Base-by-base conservation (phyloP, 2,797 vertebrate genomes). In the Gallirallus australis region DNA sequence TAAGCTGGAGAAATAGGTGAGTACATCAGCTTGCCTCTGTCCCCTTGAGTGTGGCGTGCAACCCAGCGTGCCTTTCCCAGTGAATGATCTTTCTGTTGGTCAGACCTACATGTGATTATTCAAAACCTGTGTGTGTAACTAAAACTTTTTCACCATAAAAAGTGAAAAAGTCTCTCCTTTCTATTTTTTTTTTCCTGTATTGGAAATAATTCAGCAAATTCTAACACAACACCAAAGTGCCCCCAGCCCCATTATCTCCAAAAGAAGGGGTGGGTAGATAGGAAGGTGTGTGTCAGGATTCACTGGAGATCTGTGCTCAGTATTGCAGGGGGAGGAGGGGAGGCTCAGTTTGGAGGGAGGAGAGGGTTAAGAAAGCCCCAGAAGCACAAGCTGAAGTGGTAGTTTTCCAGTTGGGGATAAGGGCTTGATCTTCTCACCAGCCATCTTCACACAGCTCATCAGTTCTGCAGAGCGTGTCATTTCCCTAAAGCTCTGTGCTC, bases 341-440 rank as follows among this genome's bases (percentile, higher is more conserved):
- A 59, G 28, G n/a, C 17, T 20, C 33, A 12, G 54, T 11, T 45
- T 16, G 0, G 4, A 79, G 82, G 47, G 54, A 63, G 18, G 56
- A 61, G 47, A 47, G 76, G 57, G 80, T 71, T 75, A 63, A 91
- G 61, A 60, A 85, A 87, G 35, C 60, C 71, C 75, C 85, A 89
- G 73, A 53, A 89, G 70, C 77, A 77, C 28, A 11, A 78, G 45
- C 54, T 47, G 52, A 33, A 88, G 86, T 69, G 88, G 40, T 33
- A 45, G 7, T 78, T 94, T 92, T 89, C 69, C 93, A 90, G 33
- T 2, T 86, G 85, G 82, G 82, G 76, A 61, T 24, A 24, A 83
- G 54, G 53, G 13, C 66, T 86, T 47, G 65, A 31, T 94, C 64
- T 64, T 81, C 88, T 88, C 61, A 25, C 53, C 86, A 73, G 33